Percentiles rank a stretch among this genome's conserved stretches.
These are phyloP conservation scores for Athalia rosae DNA, from an alignment of 2,888 invertebrate species.

Conservation along the genomic window DNA sequence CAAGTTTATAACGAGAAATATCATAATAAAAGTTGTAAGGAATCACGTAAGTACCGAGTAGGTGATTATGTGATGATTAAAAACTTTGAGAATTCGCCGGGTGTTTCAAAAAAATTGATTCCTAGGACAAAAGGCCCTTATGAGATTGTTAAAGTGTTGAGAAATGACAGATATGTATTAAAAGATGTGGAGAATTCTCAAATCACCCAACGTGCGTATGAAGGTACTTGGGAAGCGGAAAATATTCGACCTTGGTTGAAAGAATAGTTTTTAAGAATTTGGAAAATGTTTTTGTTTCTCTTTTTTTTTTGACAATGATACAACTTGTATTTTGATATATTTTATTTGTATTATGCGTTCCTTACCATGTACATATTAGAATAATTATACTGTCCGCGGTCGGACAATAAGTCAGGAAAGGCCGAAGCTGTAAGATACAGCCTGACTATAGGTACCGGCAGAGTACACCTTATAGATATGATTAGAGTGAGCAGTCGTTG, in stretches of 20 bases:
- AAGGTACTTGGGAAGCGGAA: too few relatives aligned
- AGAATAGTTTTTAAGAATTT: background rate
- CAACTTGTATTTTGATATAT: background rate
- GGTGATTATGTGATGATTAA: conserved; percentile 53
- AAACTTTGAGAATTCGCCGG: conserved; percentile 52
- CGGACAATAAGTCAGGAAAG: too few relatives aligned
- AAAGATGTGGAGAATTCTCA: conserved; percentile 48
- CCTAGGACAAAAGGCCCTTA: conserved; percentile 55
- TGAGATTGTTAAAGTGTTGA: conserved; percentile 47
- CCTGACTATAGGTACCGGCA: too few relatives aligned
- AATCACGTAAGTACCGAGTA: conserved; percentile 47
- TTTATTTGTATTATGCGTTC: background rate
- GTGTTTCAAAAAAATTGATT: conserved; percentile 52
- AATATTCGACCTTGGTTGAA: background rate
- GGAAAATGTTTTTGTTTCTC: background rate
- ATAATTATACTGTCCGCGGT: too few relatives aligned
- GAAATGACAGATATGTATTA: conserved; percentile 54
- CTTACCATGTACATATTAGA: too few relatives aligned
- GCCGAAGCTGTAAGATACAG: too few relatives aligned
- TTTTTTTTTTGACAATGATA: too few relatives aligned
- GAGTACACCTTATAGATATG: too few relatives aligned
- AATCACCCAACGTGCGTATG: too few relatives aligned
- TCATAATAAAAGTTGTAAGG: conserved; percentile 59
- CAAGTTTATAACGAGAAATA: conserved; percentile 56
- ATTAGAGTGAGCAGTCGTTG: too few relatives aligned